Base-by-base conservation (phyloP, 1,140 invertebrate species). In the Hermatobates lingyangjiaoensis region DNA sequence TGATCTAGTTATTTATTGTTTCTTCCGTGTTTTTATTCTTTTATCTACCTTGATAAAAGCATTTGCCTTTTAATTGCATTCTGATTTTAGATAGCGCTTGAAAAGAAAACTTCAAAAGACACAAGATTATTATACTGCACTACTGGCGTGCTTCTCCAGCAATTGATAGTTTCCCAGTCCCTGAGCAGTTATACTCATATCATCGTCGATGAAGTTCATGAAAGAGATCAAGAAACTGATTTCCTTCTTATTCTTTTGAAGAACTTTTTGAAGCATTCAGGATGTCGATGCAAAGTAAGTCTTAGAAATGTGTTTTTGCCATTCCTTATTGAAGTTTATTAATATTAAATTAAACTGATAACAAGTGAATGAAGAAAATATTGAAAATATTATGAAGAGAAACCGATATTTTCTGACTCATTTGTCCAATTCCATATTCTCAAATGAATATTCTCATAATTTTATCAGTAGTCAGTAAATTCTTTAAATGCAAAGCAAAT, bases 201-300 rank as follows among this genome's bases (percentile, higher is more conserved):
- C 44, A 81, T 98, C 59, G 68, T 98, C 5, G 92, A 92, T 67
- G 87, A 95, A 66, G 81, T 98, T 20, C 95, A 99, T 63, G 94
- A 98, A 69, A 71, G 95, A 21, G 85, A 92, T 61, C 77, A 87
- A 63, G 88, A 98, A 51, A 89, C 90, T 72, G 92, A 81, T 75
- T 94, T 98, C 63, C 67, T 96, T 3, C 62, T 99, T 5, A 72
- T 95, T 18, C 68, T 96, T 14, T 72, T 98, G 1, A 77, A 82
- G 51, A 86, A 84, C 48, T 66, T 93, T 15, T 61, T 92, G n/a
- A 72, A 73, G 38, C 77, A 7, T 21, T 18, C 25, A 3, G 3
- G 27, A 4, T 53, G 52, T 39, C n/a, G 39, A 24, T 42, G 45
- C 0, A 89, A 83, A 65, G 72, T 71, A 56, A 61, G 63, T 57